A percentile compares a stretch with the other conserved stretches of the same genome.
Evolutionary conservation across 2,113 vertebrate species (phyloP).

Genomic region (Phalacrocorax carbo): DNA sequence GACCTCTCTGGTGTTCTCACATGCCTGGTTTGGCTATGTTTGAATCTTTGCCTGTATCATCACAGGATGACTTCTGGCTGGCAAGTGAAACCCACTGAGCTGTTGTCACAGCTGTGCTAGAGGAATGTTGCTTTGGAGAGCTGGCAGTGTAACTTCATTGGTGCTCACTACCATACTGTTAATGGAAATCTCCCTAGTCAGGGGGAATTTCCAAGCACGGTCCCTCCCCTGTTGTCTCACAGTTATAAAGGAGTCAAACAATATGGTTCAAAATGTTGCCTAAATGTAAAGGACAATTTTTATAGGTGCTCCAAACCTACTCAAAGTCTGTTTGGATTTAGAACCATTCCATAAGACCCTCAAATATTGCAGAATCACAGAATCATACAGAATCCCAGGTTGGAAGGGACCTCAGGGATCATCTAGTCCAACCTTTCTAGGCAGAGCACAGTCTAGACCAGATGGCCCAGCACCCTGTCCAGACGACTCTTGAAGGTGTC

Average conservation of each 20-base stretch:
- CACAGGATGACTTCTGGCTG: neutral
- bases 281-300: neutral
- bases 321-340: neutral
- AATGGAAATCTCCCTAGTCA: neutral
- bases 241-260: neutral
- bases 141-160: neutral
- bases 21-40: neutral
- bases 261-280: neutral
- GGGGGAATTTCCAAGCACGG: neutral
- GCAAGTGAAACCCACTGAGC: neutral
- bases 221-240: neutral
- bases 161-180: fast-evolving
- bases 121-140: neutral
- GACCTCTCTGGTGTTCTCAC: neutral
- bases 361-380: no score
- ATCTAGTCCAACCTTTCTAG: no score
- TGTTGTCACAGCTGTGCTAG: neutral
- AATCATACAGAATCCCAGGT: no score
- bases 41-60: neutral
- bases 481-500: no score
- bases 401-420: no score
- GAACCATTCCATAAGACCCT: neutral
- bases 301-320: neutral
- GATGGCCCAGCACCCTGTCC: no score
- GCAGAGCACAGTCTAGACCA: no score